Conservation (phyloP, 2,797 vertebrate species). For the Acestrorhynchus altus region DNA sequence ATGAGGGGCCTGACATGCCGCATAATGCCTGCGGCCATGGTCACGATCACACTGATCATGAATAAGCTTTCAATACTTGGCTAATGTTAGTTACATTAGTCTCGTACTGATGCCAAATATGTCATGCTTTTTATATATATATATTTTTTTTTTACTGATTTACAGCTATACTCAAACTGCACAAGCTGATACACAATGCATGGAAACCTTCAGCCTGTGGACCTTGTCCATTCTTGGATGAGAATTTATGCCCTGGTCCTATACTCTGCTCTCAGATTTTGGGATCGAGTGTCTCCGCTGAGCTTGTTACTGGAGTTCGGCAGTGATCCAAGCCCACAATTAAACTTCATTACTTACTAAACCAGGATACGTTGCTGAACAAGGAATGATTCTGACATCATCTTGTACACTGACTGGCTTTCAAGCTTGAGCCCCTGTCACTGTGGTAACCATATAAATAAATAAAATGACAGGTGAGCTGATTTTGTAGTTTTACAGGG, state of each 20-base stretch:
- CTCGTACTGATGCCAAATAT: no score
- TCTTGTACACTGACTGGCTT: conserved; percentile 22
- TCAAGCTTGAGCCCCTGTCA: conserved; percentile 24
- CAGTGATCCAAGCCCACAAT: conserved; percentile 45
- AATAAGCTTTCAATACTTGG: no score
- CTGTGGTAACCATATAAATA: conserved; percentile 52
- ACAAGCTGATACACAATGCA: not conserved
- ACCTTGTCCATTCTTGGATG: conserved; percentile 12
- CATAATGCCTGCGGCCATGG: not conserved
- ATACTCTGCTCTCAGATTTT: conserved; percentile 17
- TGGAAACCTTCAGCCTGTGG: not conserved
- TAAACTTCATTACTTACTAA: conserved; percentile 48
- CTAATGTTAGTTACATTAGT: no score
- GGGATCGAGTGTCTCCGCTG: conserved; percentile 47
- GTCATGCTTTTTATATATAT: no score
- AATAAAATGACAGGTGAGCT: conserved; percentile 41
- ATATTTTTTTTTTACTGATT: no score
- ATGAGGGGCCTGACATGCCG: not conserved
- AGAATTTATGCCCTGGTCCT: not conserved
- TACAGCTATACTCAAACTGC: not conserved
- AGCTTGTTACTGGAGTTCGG: conserved; percentile 43
- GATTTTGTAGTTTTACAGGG: conserved; percentile 33
- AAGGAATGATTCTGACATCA: conserved; percentile 26
- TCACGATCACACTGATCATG: not conserved
- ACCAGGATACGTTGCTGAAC: conserved; percentile 32